These are phyloP conservation scores for Patella ulyssiponensis DNA, from an alignment of 2,888 invertebrate genomes.

Conservation along the genomic window DNA sequence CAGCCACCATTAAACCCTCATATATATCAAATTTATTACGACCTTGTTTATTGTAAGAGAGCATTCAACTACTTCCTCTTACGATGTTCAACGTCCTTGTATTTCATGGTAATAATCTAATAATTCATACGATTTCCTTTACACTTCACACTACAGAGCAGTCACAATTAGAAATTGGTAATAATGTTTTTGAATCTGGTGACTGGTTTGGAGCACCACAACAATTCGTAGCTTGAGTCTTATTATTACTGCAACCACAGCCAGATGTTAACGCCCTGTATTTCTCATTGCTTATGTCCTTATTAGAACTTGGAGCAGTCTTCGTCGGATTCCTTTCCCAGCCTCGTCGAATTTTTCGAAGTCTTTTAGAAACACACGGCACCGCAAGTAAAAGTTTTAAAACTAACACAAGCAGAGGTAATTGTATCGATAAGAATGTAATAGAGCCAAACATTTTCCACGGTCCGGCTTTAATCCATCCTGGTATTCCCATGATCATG, in stretches of 20 bases:
- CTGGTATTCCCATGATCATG: constrained; percentile 54
- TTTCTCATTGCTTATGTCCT: neutral
- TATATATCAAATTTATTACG: too few relatives aligned
- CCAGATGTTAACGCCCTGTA: neutral
- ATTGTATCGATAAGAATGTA: constrained; percentile 53
- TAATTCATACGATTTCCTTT: too few relatives aligned
- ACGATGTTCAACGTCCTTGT: too few relatives aligned
- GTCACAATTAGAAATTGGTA: neutral
- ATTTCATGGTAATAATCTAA: too few relatives aligned
- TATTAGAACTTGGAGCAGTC: neutral
- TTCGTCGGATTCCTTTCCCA: constrained; percentile 48
- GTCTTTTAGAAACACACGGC: constrained; percentile 48
- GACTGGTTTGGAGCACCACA: neutral
- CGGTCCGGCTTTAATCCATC: constrained; percentile 50
- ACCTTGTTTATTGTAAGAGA: too few relatives aligned
- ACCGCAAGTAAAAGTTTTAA: constrained; percentile 47
- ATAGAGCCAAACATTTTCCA: constrained; percentile 46
- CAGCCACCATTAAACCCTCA: too few relatives aligned
- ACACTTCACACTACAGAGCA: constrained; percentile 4
- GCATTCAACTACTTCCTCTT: too few relatives aligned
- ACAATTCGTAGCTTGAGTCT: neutral
- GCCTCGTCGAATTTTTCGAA: constrained; percentile 53
- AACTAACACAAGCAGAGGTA: constrained; percentile 51
- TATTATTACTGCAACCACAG: neutral
- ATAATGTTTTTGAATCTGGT: neutral